phyloP scores from a whole-genome alignment of 2,113 vertebrate genomes.

The Pollimyrus isidori region DNA sequence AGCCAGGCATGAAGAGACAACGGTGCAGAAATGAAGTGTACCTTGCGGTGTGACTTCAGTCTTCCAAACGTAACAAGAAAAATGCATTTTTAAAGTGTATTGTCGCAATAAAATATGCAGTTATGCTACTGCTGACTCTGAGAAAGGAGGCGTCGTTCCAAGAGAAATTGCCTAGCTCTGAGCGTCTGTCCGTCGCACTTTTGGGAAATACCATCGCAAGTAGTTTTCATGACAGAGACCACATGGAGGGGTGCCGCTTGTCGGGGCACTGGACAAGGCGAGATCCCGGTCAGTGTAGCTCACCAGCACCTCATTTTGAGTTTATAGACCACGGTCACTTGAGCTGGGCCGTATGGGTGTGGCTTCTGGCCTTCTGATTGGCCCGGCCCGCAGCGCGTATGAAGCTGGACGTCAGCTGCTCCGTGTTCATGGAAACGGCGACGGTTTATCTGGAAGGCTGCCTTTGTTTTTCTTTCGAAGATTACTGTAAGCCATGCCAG shows the following conservation, averaged over 20 bases:
- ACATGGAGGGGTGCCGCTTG: neutral
- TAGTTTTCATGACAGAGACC: neutral
- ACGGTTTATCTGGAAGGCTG: neutral
- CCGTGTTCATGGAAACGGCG: neutral
- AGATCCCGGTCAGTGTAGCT: neutral
- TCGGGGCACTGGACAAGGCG: neutral
- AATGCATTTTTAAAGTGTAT: neutral
- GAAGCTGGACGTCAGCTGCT: neutral
- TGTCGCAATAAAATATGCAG: neutral
- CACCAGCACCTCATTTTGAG: neutral
- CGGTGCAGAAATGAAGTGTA: conserved; percentile 48
- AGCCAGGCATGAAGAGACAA: conserved; percentile 48
- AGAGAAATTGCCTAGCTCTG: neutral
- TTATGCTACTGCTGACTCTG: neutral
- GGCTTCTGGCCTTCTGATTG: too few species aligned
- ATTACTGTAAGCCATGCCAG: conserved; percentile 70
- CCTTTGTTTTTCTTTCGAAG: conserved; percentile 18
- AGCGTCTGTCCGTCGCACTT: neutral
- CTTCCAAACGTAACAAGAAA: conserved; percentile 24
- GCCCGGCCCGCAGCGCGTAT: neutral
- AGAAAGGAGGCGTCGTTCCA: neutral
- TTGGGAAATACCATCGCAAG: neutral
- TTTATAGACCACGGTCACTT: neutral
- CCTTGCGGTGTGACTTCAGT: conserved; percentile 70
- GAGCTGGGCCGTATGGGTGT: neutral